A percentile compares a stretch with the other conserved stretches of the same genome.
Evolutionary conservation across 1,140 invertebrate species (phyloP).

Genomic region (Tetramorium parvispinum): DNA sequence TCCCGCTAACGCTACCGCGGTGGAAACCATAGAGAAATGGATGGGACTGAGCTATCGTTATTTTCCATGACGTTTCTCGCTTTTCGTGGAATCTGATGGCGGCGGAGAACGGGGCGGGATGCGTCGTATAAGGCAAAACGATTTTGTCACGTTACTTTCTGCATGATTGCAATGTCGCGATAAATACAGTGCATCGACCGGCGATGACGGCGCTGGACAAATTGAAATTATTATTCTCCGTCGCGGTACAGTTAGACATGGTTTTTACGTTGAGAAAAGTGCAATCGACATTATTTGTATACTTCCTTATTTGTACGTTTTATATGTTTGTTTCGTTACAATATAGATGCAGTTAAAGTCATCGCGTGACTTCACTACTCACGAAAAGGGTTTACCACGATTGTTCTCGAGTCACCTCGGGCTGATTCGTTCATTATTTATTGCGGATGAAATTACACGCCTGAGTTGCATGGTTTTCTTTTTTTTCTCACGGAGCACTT

Average conservation of each 20-base stretch:
- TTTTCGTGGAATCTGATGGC: conserved; percentile 1
- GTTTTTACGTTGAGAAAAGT: background rate
- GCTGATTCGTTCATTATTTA: background rate
- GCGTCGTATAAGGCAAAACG: conserved; percentile 35
- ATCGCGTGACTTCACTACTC: background rate
- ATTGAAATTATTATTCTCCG: conserved; percentile 1
- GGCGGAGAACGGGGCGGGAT: background rate
- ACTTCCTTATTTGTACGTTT: background rate
- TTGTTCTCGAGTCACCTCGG: background rate
- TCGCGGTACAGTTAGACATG: background rate
- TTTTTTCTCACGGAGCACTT: background rate
- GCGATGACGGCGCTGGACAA: background rate
- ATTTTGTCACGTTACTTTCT: conserved; percentile 52
- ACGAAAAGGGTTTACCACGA: background rate
- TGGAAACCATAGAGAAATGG: conserved; percentile 45
- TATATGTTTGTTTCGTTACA: background rate
- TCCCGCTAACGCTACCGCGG: conserved; percentile 4
- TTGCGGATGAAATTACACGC: conserved; percentile 10
- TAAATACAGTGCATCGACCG: background rate
- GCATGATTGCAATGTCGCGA: conserved; percentile 34
- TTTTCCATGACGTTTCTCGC: conserved; percentile 58
- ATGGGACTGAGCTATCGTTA: conserved; percentile 58
- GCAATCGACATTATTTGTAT: background rate
- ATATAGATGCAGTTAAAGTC: background rate
- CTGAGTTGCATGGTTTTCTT: background rate